Evolutionary conservation across 2,888 invertebrate genomes (phyloP).

Genomic region (Dynastes maya): DNA sequence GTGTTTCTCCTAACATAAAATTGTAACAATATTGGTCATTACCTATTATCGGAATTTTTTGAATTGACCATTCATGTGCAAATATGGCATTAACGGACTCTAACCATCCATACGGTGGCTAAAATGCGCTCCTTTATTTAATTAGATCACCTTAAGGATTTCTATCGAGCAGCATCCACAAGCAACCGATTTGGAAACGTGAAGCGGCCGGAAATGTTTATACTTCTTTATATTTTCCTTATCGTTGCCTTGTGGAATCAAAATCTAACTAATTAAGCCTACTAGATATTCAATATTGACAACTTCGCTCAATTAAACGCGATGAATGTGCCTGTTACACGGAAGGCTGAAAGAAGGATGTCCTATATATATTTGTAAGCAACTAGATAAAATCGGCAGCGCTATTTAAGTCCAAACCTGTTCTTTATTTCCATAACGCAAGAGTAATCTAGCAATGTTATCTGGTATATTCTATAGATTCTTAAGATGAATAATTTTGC

Average conservation of each 20-base stretch:
- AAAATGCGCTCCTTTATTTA: background rate
- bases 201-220: background rate
- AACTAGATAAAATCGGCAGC: constrained; percentile 1
- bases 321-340: constrained; percentile 7
- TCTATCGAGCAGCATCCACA: background rate
- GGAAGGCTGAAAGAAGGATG: background rate
- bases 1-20: constrained; percentile 42
- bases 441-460: too few species aligned
- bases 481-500: too few species aligned
- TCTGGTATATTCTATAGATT: too few species aligned
- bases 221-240: background rate
- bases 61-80: constrained; percentile 37
- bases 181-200: background rate
- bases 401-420: background rate
- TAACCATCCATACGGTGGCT: background rate
- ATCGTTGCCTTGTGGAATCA: background rate
- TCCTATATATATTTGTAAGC: background rate
- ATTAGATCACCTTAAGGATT: background rate
- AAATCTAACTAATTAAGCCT: background rate
- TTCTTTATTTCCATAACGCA: background rate
- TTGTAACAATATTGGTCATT: constrained; percentile 38
- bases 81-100: constrained; percentile 11
- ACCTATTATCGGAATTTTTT: constrained; percentile 39
- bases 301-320: constrained; percentile 8
- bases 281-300: background rate